A percentile compares a stretch with the other conserved stretches of the same genome.
phyloP scores from a whole-genome alignment of 2,113 vertebrate species.

The Sitta europaea region DNA sequence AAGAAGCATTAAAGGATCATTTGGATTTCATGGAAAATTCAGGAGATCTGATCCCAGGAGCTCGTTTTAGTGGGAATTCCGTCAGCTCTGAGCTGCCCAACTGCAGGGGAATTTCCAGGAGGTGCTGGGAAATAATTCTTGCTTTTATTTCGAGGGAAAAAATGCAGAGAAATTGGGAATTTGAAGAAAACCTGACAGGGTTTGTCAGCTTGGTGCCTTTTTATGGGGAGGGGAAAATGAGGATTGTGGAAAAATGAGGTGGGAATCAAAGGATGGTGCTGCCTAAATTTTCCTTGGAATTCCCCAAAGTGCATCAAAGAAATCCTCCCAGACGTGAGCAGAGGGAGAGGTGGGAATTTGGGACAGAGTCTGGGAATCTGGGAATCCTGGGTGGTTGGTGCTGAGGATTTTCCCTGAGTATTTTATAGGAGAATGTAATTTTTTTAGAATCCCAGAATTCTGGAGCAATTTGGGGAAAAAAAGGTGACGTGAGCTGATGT shows the following conservation, averaged over 20 bases:
- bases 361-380: neutral
- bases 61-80: neutral
- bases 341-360: neutral
- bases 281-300: neutral
- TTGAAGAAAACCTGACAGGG: fast-evolving
- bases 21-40: neutral
- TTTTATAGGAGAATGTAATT: neutral
- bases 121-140: fast-evolving
- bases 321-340: neutral
- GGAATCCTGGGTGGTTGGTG: neutral
- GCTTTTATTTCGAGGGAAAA: neutral
- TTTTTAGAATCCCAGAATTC: neutral
- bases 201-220: neutral
- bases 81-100: neutral
- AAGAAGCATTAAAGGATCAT: neutral
- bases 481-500: too few species aligned
- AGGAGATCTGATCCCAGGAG: neutral
- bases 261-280: neutral
- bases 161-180: neutral
- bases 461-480: neutral
- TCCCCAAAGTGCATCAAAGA: neutral
- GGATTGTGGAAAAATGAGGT: neutral
- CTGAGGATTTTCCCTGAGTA: neutral
- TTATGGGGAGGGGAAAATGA: neutral
- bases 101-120: neutral